Conservation (phyloP, 2,797 vertebrate species). For the Lutjanus campechanus region DNA sequence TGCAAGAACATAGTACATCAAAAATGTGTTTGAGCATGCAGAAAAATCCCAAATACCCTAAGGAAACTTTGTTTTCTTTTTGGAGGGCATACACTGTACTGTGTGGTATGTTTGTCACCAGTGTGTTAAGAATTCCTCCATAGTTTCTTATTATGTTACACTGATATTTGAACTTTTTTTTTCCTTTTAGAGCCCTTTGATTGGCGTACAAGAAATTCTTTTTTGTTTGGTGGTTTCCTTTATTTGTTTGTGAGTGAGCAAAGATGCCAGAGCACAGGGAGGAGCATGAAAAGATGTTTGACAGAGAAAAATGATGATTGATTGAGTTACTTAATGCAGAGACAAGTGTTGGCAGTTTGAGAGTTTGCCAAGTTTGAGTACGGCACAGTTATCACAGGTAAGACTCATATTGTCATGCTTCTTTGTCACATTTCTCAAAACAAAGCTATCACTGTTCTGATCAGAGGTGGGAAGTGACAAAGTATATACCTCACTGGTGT, state of each 20-base stretch:
- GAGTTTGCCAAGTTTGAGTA: conserved; percentile 1
- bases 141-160: background rate
- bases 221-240: conserved; percentile 3
- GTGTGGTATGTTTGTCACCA: too few relatives aligned
- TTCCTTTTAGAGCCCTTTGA: background rate
- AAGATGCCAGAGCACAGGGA: background rate
- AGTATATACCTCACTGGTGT: too few relatives aligned
- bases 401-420: background rate
- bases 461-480: too few relatives aligned
- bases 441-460: background rate
- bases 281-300: background rate
- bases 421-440: conserved; percentile 23
- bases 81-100: too few relatives aligned
- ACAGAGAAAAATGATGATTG: background rate
- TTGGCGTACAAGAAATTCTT: background rate
- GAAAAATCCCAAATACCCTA: background rate
- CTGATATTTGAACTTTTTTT: background rate
- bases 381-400: background rate
- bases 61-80: background rate
- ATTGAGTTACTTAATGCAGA: background rate
- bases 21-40: background rate
- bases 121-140: conserved; percentile 10
- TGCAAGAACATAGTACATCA: background rate
- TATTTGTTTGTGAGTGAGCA: background rate
- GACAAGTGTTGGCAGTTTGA: background rate